A percentile compares a stretch with the other conserved stretches of the same genome.
Evolutionary conservation across 2,113 vertebrate species (phyloP).

Genomic region (Eurystomus gularis): DNA sequence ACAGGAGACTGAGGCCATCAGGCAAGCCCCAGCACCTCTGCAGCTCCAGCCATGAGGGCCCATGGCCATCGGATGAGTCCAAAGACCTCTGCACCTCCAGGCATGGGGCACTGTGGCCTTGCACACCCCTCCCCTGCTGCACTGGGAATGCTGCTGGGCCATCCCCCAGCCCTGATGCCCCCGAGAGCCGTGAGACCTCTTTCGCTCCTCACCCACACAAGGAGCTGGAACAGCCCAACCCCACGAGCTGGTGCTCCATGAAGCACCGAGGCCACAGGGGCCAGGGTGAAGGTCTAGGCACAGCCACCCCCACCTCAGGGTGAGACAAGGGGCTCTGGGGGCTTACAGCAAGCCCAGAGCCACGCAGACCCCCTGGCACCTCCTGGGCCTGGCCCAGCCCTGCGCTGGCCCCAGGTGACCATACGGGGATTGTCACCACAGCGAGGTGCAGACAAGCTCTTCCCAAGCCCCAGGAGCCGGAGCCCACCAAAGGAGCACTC

Average conservation of each 20-base stretch:
- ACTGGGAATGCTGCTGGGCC: rapidly evolving
- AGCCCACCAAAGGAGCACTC: background rate
- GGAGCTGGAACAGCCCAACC: rapidly evolving
- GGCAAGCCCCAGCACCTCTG: background rate
- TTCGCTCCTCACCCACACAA: rapidly evolving
- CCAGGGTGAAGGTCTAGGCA: background rate
- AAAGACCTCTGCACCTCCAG: too few species aligned
- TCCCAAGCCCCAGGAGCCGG: rapidly evolving
- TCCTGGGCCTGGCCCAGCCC: too few species aligned
- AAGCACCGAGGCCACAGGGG: rapidly evolving
- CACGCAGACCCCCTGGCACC: background rate
- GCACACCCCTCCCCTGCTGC: background rate
- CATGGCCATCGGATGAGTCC: too few species aligned
- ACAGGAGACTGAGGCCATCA: rapidly evolving
- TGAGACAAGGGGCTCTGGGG: background rate
- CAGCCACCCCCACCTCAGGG: background rate
- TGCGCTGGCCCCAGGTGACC: too few species aligned
- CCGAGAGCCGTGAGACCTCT: rapidly evolving
- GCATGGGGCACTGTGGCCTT: too few species aligned
- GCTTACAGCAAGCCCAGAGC: background rate
- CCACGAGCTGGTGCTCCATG: rapidly evolving
- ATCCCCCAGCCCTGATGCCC: too few species aligned
- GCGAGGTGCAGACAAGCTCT: background rate
- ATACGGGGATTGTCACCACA: rapidly evolving
- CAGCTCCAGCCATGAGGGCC: background rate